Evolutionary conservation across 2,888 invertebrate species (phyloP).

Genomic region (Lasioglossum villosulum): DNA sequence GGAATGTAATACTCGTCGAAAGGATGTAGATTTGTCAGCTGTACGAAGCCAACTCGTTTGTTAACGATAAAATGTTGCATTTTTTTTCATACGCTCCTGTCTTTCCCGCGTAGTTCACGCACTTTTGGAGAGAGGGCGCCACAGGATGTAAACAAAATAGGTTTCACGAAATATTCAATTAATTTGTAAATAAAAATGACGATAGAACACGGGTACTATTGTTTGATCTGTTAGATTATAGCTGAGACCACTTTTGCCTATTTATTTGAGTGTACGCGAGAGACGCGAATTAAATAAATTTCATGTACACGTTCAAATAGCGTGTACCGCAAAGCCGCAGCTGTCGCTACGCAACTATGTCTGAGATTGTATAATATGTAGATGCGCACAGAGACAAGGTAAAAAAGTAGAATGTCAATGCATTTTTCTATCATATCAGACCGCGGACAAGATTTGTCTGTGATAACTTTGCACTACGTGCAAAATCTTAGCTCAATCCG

Average conservation of each 20-base stretch:
- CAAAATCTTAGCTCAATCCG: too few species aligned
- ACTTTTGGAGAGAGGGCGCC: constrained; percentile 21
- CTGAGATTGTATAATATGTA: neutral
- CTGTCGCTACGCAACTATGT: neutral
- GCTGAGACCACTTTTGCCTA: neutral
- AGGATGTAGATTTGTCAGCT: neutral
- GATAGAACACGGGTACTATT: neutral
- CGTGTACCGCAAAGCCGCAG: neutral
- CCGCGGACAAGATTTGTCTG: neutral
- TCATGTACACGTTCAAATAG: neutral
- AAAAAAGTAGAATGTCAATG: neutral
- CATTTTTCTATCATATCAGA: neutral
- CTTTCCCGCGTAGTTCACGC: neutral
- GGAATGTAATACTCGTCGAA: neutral
- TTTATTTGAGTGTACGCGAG: neutral
- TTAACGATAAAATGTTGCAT: neutral
- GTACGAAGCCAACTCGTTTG: neutral
- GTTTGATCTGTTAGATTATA: neutral
- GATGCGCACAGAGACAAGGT: neutral
- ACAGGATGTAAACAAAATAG: constrained; percentile 18
- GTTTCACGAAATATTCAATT: neutral
- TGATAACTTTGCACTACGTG: too few species aligned
- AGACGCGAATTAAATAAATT: neutral
- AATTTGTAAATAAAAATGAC: neutral
- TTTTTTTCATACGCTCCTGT: neutral